Evolutionary conservation across 2,113 vertebrate species (phyloP), one percentile per base, ranked within the genome.

Genomic region (Myotis davidii): DNA sequence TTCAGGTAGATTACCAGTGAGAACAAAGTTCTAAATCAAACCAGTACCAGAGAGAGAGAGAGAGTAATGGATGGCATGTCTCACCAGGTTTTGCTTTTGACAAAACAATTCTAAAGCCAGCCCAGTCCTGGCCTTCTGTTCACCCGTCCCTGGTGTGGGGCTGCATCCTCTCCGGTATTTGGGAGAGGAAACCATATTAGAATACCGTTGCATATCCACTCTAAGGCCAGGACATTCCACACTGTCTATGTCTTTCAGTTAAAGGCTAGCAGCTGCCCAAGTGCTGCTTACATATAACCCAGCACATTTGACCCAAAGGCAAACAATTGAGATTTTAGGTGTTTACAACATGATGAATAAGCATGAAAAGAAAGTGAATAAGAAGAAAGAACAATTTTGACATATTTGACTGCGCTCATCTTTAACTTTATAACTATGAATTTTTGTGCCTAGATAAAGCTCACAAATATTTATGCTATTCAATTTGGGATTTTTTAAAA

Each of bases 371-470:
- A 76, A 72, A 42, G 39, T 37, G 37, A 64, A 9, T 34, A 29
- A 37, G 17, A 83, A 85, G 32, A 90, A 65, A 88, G 45, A 77
- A 59, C 9, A 59, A 54, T 45, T 85, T 82, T 32, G 34, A 64
- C 37, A 39, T 29, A 70, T 74, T 50, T 78, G 64, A 87, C 64
- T 48, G 16, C 50, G 48, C 18, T 84, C 39, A 52, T 84, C 52
- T 78, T 52, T 61, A n/a, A 23, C 27, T 48, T 67, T 54, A 27
- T 39, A 37, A 67, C 12, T 59, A 6, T 37, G 42, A n/a, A 34
- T 96, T 84, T 94, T 89, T 90, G 96, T 96, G 83, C 91, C 72
- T 97, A 72, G 23, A 90, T 73, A 96, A 97, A 94, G 92, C 42
- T 88, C 93, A 92, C 6, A 96, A 64, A 64, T 82, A 96, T 85